phyloP scores from a whole-genome alignment of 2,797 vertebrate species.

The Phataginus tetradactyla region DNA sequence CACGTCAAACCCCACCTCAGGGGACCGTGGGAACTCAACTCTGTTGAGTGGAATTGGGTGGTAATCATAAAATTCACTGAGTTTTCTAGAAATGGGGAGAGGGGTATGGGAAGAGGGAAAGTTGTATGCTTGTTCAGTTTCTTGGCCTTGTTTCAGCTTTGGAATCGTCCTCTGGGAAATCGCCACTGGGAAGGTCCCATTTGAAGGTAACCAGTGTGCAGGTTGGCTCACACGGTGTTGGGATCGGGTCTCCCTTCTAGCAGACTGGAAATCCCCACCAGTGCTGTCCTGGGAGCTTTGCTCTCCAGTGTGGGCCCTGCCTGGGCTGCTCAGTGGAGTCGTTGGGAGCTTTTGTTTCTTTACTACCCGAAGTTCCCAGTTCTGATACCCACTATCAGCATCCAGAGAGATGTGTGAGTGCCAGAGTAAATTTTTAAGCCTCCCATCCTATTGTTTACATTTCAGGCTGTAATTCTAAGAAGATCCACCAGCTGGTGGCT shows the following conservation, averaged over 20 bases:
- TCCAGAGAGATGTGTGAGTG: neutral
- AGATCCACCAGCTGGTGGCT: slow-evolving; percentile 86
- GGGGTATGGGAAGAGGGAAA: neutral
- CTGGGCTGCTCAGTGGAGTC: neutral
- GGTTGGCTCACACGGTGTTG: neutral
- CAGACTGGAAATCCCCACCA: neutral
- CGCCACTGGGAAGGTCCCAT: slow-evolving; percentile 88
- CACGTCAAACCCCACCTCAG: neutral
- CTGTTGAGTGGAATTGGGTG: neutral
- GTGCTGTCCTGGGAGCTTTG: neutral
- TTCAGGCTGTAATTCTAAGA: slow-evolving; percentile 78
- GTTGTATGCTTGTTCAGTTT: neutral
- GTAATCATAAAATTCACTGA: neutral
- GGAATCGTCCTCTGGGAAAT: slow-evolving; percentile 95
- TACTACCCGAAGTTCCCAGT: neutral
- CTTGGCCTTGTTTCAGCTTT: slow-evolving; percentile 88
- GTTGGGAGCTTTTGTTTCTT: neutral
- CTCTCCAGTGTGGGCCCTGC: neutral
- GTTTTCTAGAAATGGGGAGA: neutral
- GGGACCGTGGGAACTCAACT: neutral
- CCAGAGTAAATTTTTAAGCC: neutral
- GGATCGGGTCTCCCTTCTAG: neutral
- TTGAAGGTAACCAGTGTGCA: slow-evolving; percentile 87
- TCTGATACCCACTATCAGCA: neutral
- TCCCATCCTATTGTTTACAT: neutral